Percentiles rank a stretch among this genome's conserved stretches.
Conservation (phyloP, 2,797 vertebrate species). For the Balearica regulorum region DNA sequence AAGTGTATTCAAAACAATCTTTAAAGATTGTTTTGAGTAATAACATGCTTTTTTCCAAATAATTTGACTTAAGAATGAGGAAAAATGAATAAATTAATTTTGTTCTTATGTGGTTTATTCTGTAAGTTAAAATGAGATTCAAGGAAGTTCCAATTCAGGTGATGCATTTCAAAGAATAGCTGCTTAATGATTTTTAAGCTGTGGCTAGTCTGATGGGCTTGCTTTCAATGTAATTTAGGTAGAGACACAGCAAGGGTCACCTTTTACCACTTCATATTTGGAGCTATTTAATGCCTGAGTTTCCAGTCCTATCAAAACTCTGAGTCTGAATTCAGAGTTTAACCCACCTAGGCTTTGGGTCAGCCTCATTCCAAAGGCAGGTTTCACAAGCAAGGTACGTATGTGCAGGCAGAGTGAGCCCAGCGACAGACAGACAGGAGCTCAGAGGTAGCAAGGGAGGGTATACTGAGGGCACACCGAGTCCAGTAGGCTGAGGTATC, state of each 20-base stretch:
- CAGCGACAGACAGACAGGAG: rapidly evolving
- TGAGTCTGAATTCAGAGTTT: background rate
- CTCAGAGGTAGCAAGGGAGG: background rate
- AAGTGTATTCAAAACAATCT: background rate
- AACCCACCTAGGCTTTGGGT: background rate
- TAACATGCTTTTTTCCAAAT: background rate
- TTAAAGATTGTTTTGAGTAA: background rate
- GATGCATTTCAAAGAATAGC: background rate
- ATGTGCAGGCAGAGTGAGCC: background rate
- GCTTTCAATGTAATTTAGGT: background rate
- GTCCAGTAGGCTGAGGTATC: background rate
- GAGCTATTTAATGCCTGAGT: background rate
- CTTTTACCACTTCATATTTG: background rate
- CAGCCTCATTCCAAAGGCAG: background rate
- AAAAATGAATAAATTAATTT: background rate
- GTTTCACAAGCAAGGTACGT: background rate
- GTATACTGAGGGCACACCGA: background rate
- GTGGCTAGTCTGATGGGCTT: background rate
- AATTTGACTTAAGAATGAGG: background rate
- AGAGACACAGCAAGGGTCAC: background rate
- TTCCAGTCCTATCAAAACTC: background rate
- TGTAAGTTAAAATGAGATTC: background rate
- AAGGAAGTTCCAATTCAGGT: background rate
- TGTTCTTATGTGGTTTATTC: background rate
- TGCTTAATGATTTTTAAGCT: background rate